phyloP scores from a whole-genome alignment of 2,797 vertebrate species.

The Holocentrus rufus region DNA sequence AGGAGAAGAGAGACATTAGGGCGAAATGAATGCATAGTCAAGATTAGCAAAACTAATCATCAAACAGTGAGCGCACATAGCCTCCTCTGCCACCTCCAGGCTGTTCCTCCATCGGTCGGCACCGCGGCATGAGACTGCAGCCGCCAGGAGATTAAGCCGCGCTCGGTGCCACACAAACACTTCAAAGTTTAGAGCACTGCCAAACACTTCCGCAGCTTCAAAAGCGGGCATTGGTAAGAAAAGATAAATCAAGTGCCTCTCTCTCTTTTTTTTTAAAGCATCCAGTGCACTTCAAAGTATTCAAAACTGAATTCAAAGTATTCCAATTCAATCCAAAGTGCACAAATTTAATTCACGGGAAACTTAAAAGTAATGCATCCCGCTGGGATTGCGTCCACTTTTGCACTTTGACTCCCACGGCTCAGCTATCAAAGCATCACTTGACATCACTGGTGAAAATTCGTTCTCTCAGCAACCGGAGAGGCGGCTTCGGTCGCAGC shows the following conservation, averaged over 20 bases:
- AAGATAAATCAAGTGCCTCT: conserved; percentile 1
- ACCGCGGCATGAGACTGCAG: not conserved
- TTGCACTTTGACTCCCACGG: not conserved
- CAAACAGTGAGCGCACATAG: not conserved
- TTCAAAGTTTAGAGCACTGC: not conserved
- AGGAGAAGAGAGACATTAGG: not conserved
- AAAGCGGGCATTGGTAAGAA: not conserved
- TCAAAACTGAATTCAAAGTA: not conserved
- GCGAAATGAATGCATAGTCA: not conserved
- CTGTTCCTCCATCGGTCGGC: not conserved
- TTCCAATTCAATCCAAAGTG: not conserved
- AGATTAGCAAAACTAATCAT: not conserved
- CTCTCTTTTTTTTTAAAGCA: not conserved
- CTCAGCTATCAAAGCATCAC: not conserved
- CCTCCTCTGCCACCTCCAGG: not conserved
- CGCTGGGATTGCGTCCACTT: not conserved
- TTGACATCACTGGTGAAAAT: not conserved
- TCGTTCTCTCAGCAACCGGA: not conserved
- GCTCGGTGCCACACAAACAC: not conserved
- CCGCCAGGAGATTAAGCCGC: not conserved
- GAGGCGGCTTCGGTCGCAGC: not conserved
- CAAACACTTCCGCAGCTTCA: not conserved
- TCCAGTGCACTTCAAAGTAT: not conserved
- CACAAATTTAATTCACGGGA: not conserved
- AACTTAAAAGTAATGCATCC: not conserved